Evolutionary conservation across 2,888 invertebrate species (phyloP), one percentile per base, ranked within the genome.

Genomic region (Agelastica alni): DNA sequence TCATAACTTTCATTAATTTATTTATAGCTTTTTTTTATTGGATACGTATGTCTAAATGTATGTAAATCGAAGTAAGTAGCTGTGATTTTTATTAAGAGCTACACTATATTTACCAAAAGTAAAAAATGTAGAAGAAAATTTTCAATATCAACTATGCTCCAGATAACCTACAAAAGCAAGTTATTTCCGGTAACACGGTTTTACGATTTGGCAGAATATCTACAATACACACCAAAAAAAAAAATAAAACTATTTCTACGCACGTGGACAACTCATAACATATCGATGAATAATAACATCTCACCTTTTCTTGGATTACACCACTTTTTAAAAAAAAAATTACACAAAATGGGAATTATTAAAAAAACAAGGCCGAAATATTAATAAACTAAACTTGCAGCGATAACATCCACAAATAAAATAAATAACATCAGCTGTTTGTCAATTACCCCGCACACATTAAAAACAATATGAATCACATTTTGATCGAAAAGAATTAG

Each of bases 381-480:
- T n/a, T n/a, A n/a, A n/a, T n/a, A n/a, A n/a, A n/a, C n/a, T n/a
- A 20, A 39, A 39, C 17, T 20, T 10, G 12, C 46, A 17, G 14
- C 16, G 16, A 36, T 31, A 17, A 14, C 10, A 32, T 31, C 41
- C 41, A 42, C 28, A 31, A 47, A 48, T 39, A 16, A 44, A 51
- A 43, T 10, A 47, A 39, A 28, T 43, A 16, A 28, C 42, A 46
- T 28, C 28, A 12, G 20, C 28, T 12, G 28, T 31, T 31, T 37
- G 51, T 45, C 43, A 37, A 54, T 14, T 22, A 32, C 14, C 34
- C 3, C 20, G 37, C 37, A 46, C 31, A 20, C 6, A 49, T n/a
- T 28, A 49, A 17, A 53, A 53, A 53, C 45, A 49, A 49, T 45
- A 51, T 43, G 57, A 56, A 28, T 60, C 51, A 58, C 60, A 58